Evolutionary conservation across 2,888 invertebrate genomes (phyloP), one percentile per base, ranked within the genome.

Genomic region (Philopedon plagiatum): DNA sequence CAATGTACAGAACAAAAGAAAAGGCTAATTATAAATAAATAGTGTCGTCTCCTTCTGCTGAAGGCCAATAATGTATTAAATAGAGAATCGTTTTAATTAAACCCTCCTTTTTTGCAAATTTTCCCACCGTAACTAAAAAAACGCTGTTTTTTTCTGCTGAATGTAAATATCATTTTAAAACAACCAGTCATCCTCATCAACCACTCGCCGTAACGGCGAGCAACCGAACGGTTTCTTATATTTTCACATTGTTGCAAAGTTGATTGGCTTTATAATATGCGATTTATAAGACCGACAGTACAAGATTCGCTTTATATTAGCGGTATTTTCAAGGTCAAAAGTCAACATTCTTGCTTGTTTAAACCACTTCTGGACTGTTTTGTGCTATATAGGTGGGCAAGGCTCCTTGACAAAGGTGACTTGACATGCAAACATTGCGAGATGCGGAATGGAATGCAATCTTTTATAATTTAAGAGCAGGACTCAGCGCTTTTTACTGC

Each of bases 311-410:
- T 41, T 39, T 44, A 69, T 71, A 76, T 75, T 77, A 79, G 77
- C 78, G 79, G 77, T 78, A 78, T 74, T 75, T 76, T 76, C 79
- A 78, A 80, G 79, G 79, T 76, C 67, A 78, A 74, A 75, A 76
- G 77, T 77, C 78, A 77, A 78, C 79, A 79, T 77, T 79, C 79
- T 51, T 64, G 32, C 21, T 41, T 56, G 54, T 29, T 37, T 11
- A 19, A 32, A 34, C n/a, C 9, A 56, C 32, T 19, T 29, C 34
- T n/a, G 18, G 18, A 9, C 15, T 29, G 18, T 29, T 18, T 23
- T 21, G 49, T 8, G 15, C 54, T 56, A 49, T 49, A 49, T 49
- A 3, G 19, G 5, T 9, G 29, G 34, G 54, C 18, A 15, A 56
- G 56, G 3, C 19, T 34, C 15, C 5, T 21, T 34, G 23, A 56